phyloP scores from a whole-genome alignment of 2,888 invertebrate genomes.

The Erebia aethiops region DNA sequence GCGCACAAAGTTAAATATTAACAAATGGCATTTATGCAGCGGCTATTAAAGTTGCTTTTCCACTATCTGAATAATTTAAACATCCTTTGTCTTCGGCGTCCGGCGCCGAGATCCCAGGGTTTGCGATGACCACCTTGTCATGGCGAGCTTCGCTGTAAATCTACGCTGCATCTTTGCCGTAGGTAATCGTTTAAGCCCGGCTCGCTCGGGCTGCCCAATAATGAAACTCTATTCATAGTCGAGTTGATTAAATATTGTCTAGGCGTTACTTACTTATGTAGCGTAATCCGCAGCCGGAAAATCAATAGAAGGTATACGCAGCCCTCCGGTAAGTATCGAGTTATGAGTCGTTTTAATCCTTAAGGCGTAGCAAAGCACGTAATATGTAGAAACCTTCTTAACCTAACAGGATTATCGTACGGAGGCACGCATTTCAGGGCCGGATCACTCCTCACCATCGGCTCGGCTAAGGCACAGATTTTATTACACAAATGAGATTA shows the following conservation, averaged over 20 bases:
- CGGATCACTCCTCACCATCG: slow-evolving; percentile 78
- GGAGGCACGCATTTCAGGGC: slow-evolving; percentile 84
- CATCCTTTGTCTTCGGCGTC: slow-evolving; percentile 80
- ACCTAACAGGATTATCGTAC: slow-evolving; percentile 88
- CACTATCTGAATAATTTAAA: slow-evolving; percentile 75
- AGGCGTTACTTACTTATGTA: slow-evolving; percentile 33
- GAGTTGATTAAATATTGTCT: slow-evolving; percentile 43
- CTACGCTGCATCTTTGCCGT: slow-evolving; percentile 79
- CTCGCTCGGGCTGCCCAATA: slow-evolving; percentile 57
- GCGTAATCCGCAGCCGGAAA: slow-evolving; percentile 39
- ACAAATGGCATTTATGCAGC: slow-evolving; percentile 66
- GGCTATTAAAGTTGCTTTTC: slow-evolving; percentile 73
- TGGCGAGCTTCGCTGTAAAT: slow-evolving; percentile 75
- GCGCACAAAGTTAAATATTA: slow-evolving; percentile 72
- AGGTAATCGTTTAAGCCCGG: slow-evolving; percentile 75
- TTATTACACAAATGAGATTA: slow-evolving; percentile 83
- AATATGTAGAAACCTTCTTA: slow-evolving; percentile 89
- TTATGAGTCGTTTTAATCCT: slow-evolving; percentile 84
- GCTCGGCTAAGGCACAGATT: slow-evolving; percentile 79
- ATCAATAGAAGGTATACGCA: slow-evolving; percentile 46
- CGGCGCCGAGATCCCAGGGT: slow-evolving; percentile 74
- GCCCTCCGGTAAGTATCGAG: slow-evolving; percentile 62
- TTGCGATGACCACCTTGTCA: slow-evolving; percentile 82
- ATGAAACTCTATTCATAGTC: slow-evolving; percentile 67
- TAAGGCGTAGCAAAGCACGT: slow-evolving; percentile 87